Base-by-base conservation (phyloP, 2,888 invertebrate genomes). In the Xanthorhoe spadicearia region DNA sequence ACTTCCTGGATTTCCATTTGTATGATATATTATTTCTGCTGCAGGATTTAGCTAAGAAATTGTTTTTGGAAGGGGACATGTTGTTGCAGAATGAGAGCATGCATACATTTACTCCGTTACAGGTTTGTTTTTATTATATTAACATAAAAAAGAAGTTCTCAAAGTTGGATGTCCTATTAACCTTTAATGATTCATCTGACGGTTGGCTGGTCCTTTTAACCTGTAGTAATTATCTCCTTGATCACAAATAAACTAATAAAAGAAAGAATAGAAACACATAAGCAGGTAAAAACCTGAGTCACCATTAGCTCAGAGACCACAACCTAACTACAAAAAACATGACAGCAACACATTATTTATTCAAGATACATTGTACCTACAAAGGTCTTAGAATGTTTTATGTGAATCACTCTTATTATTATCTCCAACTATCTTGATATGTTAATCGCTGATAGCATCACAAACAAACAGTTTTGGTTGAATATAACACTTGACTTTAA, bases 21-120 rank as follows among this genome's bases (percentile, higher is more conserved):
- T 99, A 98, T 89, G 99, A 99, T 87, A 96, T 98, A 75, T 96
- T 96, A 80, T 98, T 97, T 82, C 89, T 99, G 74, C 91, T 97
- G 15, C 97, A 97, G 90, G 95, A 96, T 81, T 93, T 98, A 83
- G 97, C 98, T 0, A 94, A 96, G 74, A 95, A 95, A 71, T 95
- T 97, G 77, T 97, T 95, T 86, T 94, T 95, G 69, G 96, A 96
- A 87, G 97, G 97, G 10, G 97, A 97, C 81, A 90, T 92, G 46
- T 80, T 96, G 61, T 86, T 97, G 66, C 93, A 94, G 78, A 94
- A 94, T 83, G 93, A 94, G 64, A 94, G 94, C 78, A 89, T 94
- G 76, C 95, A 96, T 81, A 94, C 94, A 68, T 96, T 98, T 72
- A 96, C 96, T 66, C 96, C 97, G 7, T 87, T 98, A 57, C 96